Conservation (phyloP, 2,113 vertebrate genomes). For the Plestiodon gilberti region DNA sequence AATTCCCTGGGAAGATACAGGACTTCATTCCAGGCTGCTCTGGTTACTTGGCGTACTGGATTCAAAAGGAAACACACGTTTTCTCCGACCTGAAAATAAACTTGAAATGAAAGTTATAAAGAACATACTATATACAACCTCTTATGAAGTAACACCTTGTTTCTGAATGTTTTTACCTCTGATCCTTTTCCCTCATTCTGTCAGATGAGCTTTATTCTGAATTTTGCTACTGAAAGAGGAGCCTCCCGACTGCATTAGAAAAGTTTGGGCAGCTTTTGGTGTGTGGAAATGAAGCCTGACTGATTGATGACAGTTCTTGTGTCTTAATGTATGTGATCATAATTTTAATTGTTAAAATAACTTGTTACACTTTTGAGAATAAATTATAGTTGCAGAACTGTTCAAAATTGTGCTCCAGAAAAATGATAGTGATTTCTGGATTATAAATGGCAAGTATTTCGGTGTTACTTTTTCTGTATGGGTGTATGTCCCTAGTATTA, state of each 20-base stretch:
- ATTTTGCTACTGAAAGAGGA: neutral
- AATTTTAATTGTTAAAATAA: neutral
- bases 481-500: neutral
- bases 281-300: neutral
- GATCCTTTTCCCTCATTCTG: neutral
- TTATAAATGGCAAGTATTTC: neutral
- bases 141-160: neutral
- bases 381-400: neutral
- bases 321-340: neutral
- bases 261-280: neutral
- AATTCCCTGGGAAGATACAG: conserved; percentile 67
- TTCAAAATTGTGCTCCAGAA: neutral
- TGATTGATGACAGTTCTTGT: neutral
- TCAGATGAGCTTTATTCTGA: neutral
- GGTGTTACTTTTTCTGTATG: neutral
- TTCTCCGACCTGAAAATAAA: conserved; percentile 59
- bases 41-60: conserved; percentile 70
- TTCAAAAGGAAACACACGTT: conserved; percentile 67
- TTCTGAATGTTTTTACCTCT: neutral
- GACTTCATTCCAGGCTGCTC: conserved; percentile 74
- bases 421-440: neutral
- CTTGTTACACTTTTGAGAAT: neutral
- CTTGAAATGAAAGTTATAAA: conserved; percentile 59
- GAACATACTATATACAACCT: conserved; percentile 13
- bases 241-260: neutral